Evolutionary conservation across 2,888 invertebrate genomes (phyloP).

Genomic region (Chymomyza amoena): DNA sequence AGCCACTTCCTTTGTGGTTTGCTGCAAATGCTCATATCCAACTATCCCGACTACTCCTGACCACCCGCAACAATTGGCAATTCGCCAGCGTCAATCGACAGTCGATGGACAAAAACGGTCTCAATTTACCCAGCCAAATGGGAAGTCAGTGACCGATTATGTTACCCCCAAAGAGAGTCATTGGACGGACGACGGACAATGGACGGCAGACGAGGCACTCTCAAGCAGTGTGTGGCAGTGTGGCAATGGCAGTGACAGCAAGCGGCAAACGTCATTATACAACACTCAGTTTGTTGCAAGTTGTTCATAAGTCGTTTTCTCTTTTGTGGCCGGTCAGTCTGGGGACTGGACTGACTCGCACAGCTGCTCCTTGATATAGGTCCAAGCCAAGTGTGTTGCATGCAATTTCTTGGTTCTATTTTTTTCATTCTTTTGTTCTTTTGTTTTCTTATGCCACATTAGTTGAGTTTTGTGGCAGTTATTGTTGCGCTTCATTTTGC

Average conservation of each 20-base stretch:
- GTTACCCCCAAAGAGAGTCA: slow-evolving; percentile 68
- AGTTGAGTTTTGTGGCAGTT: slow-evolving; percentile 32
- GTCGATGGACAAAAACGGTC: slow-evolving; percentile 37
- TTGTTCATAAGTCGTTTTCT: slow-evolving; percentile 37
- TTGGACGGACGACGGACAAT: neutral
- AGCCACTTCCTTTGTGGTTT: slow-evolving; percentile 5
- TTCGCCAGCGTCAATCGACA: slow-evolving; percentile 41
- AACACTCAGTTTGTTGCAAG: slow-evolving; percentile 29
- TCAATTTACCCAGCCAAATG: slow-evolving; percentile 73
- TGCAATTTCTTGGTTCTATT: slow-evolving; percentile 58
- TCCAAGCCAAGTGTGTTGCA: neutral
- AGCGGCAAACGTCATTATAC: slow-evolving; percentile 66
- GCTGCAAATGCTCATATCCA: neutral
- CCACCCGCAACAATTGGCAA: slow-evolving; percentile 64
- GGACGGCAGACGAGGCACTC: neutral
- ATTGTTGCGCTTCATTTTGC: slow-evolving; percentile 14
- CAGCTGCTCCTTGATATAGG: slow-evolving; percentile 24
- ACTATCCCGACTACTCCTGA: slow-evolving; percentile 44
- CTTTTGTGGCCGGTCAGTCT: slow-evolving; percentile 24
- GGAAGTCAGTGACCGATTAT: slow-evolving; percentile 72
- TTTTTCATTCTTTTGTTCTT: no score
- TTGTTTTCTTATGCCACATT: slow-evolving; percentile 68
- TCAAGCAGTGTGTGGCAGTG: neutral
- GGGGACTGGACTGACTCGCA: slow-evolving; percentile 17
- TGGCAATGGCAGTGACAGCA: slow-evolving; percentile 20